Evolutionary conservation across 92 coral and sea anemone species (phyloP), one percentile per base, ranked within the genome.

Genomic region (Heliopora coerulea): DNA sequence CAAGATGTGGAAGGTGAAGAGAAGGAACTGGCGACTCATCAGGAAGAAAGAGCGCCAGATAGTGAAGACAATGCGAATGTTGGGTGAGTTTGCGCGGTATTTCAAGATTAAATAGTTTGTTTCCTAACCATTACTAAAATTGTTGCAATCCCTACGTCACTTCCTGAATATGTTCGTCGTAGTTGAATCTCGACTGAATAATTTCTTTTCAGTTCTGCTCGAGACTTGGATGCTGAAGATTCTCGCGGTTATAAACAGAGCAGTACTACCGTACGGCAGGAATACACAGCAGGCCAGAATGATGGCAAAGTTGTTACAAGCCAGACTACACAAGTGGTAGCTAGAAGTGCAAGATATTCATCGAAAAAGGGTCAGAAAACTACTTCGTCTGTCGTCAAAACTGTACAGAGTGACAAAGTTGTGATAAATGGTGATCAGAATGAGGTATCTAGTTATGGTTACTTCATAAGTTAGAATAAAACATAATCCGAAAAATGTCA

Each of bases 1-100:
- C 50, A 32, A 3, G 74, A 48, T 15, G 40, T 3, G 3, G 63
- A 33, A 19, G 61, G 61, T 28, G 64, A 70, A 49, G 75, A 68
- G 29, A 73, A 70, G 35, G 83, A 87, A 20, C 56, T 66, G 30
- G 64, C 65, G n/a, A 85, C 69, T 0, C 82, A 78, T 41, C 40
- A 48, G 33, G 78, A 56, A 17, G 79, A 72, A 23, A 76, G 80
- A 59, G 64, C 73, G 0, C 78, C 65, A 5, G 88, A 72, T n/a
- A 57, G 83, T 65, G 86, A 83, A 18, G 86, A 67, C 42, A 59
- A 63, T 54, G 83, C 66, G 40, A 27, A 65, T 28, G 68, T 75
- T 19, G 75, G 78, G 75, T 67, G 25, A 69, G 48, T 18, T 18
- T 41, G 8, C 20, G 2, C 25, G 20, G 1, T 1, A 31, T 56